Evolutionary conservation across 2,113 vertebrate genomes (phyloP).

Genomic region (Pogonocichla stellata): DNA sequence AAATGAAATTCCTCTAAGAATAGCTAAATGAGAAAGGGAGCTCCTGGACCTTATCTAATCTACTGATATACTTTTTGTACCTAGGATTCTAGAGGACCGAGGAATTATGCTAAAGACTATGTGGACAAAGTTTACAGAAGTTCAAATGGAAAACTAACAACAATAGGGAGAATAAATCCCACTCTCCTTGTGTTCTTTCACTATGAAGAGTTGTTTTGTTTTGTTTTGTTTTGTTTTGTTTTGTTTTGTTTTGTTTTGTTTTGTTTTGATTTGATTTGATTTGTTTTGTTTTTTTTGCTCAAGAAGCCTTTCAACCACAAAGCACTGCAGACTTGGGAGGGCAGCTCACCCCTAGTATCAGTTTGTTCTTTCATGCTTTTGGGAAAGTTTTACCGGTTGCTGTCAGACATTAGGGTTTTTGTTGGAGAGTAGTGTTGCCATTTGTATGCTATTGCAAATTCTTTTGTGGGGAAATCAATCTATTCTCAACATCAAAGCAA

Average conservation of each 20-base stretch:
- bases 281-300: neutral
- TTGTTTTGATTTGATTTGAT: no score
- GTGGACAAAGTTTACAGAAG: neutral
- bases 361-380: neutral
- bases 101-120: neutral
- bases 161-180: neutral
- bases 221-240: neutral
- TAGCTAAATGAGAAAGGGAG: neutral
- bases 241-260: no score
- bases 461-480: neutral
- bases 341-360: neutral
- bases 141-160: neutral
- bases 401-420: neutral
- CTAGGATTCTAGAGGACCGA: neutral
- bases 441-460: neutral
- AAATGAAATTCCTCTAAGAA: neutral
- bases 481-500: neutral
- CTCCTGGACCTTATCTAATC: neutral
- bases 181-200: neutral
- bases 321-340: neutral
- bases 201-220: neutral
- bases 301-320: neutral
- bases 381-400: neutral
- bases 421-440: neutral
- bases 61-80: neutral